Evolutionary conservation across 2,113 vertebrate genomes (phyloP), one percentile per base, ranked within the genome.

Genomic region (Prunella fulvescens): DNA sequence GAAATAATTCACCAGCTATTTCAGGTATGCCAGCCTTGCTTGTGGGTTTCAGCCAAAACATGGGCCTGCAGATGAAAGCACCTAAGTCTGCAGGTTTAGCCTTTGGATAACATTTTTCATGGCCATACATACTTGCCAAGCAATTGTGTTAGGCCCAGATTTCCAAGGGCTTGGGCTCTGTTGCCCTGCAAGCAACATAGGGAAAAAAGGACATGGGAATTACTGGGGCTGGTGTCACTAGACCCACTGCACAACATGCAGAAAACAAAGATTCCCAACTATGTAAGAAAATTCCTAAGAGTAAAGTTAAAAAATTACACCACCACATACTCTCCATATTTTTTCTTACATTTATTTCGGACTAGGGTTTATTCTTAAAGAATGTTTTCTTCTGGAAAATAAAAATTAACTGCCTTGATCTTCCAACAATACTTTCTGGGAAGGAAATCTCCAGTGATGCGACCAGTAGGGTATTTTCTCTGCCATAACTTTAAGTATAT

Each of bases 201-300:
- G 40, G 31, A 53, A 17, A 56, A 73, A 71, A 61, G 31, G 25
- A 53, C 1, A 12, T 4, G 8, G 16, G 12, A 65, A 57, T 54
- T 89, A 86, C 19, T 42, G 20, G 18, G 39, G 35, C 16, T 58
- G 25, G 10, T 56, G 50, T 29, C 48, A 35, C 25, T 42, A 39
- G 31, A 47, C 3, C 3, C 51, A 47, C 39, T 7, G 19, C 26
- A 80, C 31, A 53, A 72, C 0, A 0, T n/a, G n/a, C 28, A 77
- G 44, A 81, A 84, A 79, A 4, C 48, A 89, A 71, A 81, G 26
- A 62, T 47, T 72, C 6, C 33, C 22, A 70, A 31, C 15, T 47
- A 35, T 4, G 3, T 83, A 83, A 70, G 37, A 71, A 71, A 81
- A 79, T 4, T 62, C 26, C 39, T 67, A n/a, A 20, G 25, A 78